Percentiles rank a stretch among this genome's conserved stretches.
These are phyloP conservation scores for Stenolophus ochropezus DNA, from an alignment of 2,888 invertebrate genomes.

Conservation along the genomic window DNA sequence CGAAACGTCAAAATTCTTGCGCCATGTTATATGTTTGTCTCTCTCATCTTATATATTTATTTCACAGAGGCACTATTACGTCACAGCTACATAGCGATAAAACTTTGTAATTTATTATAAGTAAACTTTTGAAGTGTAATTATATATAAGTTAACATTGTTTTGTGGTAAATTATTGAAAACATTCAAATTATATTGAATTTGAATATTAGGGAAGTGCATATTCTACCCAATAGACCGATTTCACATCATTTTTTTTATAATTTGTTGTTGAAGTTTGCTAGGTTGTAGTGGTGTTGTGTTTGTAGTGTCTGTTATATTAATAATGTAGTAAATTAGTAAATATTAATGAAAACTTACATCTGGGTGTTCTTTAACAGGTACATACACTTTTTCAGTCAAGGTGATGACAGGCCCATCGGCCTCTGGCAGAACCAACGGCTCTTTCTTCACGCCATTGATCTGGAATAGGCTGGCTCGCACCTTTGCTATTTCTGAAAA, in stretches of 20 bases:
- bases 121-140: no score
- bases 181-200: no score
- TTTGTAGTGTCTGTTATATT: conserved; percentile 27
- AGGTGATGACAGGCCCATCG: conserved; percentile 91
- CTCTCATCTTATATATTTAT: no score
- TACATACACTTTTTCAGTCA: conserved; percentile 99
- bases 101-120: no score
- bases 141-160: no score
- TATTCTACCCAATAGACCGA: not conserved
- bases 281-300: not conserved
- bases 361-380: conserved; percentile 99
- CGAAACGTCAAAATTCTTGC: no score
- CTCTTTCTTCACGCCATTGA: conserved; percentile 97
- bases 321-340: conserved; percentile 59
- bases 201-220: no score
- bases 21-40: no score
- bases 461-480: conserved; percentile 97
- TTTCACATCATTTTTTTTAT: not conserved
- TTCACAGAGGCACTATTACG: no score
- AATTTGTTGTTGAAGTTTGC: not conserved
- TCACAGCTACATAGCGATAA: no score
- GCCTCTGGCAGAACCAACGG: conserved; percentile 93
- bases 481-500: conserved; percentile 97
- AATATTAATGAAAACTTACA: conserved; percentile 81
- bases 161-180: no score